Evolutionary conservation across 2,797 vertebrate species (phyloP), one percentile per base, ranked within the genome.

Genomic region (Schizothorax lantsangensis): DNA sequence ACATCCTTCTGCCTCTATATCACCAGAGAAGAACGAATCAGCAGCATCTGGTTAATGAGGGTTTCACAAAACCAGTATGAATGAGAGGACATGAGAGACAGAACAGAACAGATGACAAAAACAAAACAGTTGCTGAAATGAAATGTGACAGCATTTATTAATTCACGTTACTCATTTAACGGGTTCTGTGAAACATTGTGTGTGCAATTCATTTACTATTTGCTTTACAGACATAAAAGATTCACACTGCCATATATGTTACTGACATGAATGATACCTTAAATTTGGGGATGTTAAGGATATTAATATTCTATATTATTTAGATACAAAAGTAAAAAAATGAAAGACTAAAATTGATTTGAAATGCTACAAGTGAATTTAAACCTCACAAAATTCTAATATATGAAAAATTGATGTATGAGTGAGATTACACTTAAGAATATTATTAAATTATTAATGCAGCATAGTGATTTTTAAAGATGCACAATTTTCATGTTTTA

Each of bases 11-110:
- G 79, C 5, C 6, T 84, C 19, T 74, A 21, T 19, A 45, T 30
- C 82, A 75, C 57, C 8, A 17, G 73, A 40, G n/a, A 43, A 54
- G 54, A 84, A 84, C 45, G n/a, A 84, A 75, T 82, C 33, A 54
- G 6, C 12, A 15, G 17, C 52, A 43, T 30, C 71, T 74, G 40
- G n/a, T 62, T 83, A 74, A 74, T 75, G 30, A 64, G 9, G 72
- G 62, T 36, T 72, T 57, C 66, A 57, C 49, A 72, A 54, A 82
- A 72, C 66, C 47, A 49, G 6, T 14, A 81, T 17, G 3, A 49
- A 81, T n/a, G 38, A 68, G 30, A 49, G 19, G 66, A 68, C 19
- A 81, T 1, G 33, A 43, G 77, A 15, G 36, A 49, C 5, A 30
- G 33, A 15, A 33, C 14, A 74, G 30, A 33, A 69, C 45, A 49